A percentile compares a stretch with the other conserved stretches of the same genome.
Evolutionary conservation across 2,113 vertebrate genomes (phyloP).

Genomic region (Callipepla californica): DNA sequence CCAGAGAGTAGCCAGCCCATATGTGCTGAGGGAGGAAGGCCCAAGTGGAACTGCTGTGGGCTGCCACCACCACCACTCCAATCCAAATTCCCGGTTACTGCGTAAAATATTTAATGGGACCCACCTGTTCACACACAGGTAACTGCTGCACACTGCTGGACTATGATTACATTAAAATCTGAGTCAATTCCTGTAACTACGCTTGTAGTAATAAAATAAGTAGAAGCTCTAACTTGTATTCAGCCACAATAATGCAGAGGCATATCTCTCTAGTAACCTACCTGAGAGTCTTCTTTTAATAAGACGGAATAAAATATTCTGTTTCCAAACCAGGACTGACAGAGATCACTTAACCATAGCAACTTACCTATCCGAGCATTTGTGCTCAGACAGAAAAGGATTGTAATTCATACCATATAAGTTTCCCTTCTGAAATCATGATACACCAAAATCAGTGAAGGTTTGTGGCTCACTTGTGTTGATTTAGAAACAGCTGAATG

Average conservation of each 20-base stretch:
- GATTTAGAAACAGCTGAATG: background rate
- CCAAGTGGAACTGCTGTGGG: background rate
- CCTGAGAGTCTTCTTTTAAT: background rate
- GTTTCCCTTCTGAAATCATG: background rate
- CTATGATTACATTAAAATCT: background rate
- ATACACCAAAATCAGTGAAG: background rate
- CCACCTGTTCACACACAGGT: background rate
- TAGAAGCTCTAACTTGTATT: background rate
- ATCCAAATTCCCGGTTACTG: fast-evolving
- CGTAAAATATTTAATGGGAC: background rate
- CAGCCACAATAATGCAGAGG: background rate
- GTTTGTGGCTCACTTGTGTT: background rate
- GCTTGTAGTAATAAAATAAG: background rate
- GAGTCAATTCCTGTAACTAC: background rate
- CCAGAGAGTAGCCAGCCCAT: background rate
- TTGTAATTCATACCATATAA: background rate
- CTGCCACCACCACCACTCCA: background rate
- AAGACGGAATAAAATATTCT: background rate
- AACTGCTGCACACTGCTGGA: background rate
- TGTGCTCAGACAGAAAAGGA: background rate
- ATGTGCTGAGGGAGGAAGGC: background rate
- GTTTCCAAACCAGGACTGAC: background rate
- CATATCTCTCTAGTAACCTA: background rate
- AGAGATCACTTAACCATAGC: background rate
- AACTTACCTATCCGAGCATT: background rate